Base-by-base conservation (phyloP, 2,113 vertebrate genomes). In the Gymnarchus niloticus region DNA sequence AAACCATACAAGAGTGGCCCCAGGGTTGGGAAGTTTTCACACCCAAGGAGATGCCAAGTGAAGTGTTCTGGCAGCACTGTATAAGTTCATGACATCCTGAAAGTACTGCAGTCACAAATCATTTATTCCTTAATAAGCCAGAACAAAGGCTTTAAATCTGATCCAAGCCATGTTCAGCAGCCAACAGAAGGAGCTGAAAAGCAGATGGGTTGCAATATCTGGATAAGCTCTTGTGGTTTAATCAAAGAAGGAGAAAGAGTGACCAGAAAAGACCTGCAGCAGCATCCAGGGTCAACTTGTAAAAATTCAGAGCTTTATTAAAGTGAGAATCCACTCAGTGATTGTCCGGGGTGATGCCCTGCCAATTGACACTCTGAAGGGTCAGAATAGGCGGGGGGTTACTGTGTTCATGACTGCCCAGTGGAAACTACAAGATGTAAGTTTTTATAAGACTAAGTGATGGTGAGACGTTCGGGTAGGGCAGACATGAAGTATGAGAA, bases 61-160 rank as follows among this genome's bases (percentile, higher is more conserved):
- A 73, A 41, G 65, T 78, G 37, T 25, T 48, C 21, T 78, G 23
- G 73, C 73, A n/a, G 73, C 21, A 78, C 37, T 78, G 41, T 78
- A 78, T 48, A 46, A 78, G 44, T 19, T 33, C 19, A 12, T 10
- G 3, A 3, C 44, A 48, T 23, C 41, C 23, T 78, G 76, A 48
- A 78, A 48, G 44, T 48, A 41, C 23, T 78, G 76, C 44, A 78
- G 76, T 78, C 76, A 78, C 23, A 48, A 78, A 48, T 48, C 76
- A 78, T 78, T 78, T 78, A 41, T 23, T 48, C 23, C 44, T 78
- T 78, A 78, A 78, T 46, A 46, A 48, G 76, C 44, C 76, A 78
- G 76, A 48, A 48, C 19, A 78, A 48, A 48, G 76, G 76, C 46
- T 78, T 37, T 78, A 77, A 56, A 48, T 56, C 25, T 78, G 73